Evolutionary conservation across 1,140 invertebrate genomes (phyloP), one percentile per base, ranked within the genome.

Genomic region (Leptopilina boulardi): DNA sequence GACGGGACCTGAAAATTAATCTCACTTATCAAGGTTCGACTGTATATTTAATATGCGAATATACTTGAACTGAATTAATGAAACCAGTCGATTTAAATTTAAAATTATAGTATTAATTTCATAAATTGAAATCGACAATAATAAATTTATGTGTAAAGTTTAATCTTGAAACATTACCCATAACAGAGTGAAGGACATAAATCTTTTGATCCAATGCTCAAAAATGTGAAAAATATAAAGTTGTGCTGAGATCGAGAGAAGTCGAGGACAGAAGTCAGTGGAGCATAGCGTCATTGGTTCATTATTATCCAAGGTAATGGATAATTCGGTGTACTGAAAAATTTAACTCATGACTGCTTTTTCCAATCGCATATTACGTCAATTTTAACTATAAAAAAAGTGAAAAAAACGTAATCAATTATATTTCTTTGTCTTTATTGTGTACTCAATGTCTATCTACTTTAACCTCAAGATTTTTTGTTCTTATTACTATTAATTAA

Each of bases 301-400:
- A 56, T 18, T 9, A 56, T 56, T 56, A 56, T 56, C n/a, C 51
- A 56, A 56, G 51, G 51, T 56, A 56, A 56, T 21, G 51, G 51
- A 56, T 56, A 56, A 56, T 56, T 56, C 51, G 51, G n/a, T n/a
- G n/a, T 21, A 18, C n/a, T 47, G 34, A 38, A 47, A 47, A 47
- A 47, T 47, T 2, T 21, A 21, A 56, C 19, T 56, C n/a, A 21
- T 18, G 47, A 42, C 8, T 54, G 47, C 18, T 18, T 56, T 56
- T 56, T 56, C 47, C 47, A 54, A 54, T 42, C 8, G 47, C 15
- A 54, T 9, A 56, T 56, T 59, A 59, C 9, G 9, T 23, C 1
- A 59, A 59, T 23, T 23, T 19, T 11, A 23, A 59, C 54, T 59
- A 10, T 9, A 10, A 3, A 1, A 11, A 23, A 59, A 11, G 1